Conservation (phyloP, 1,140 invertebrate species). For the Apolygus lucorum region DNA sequence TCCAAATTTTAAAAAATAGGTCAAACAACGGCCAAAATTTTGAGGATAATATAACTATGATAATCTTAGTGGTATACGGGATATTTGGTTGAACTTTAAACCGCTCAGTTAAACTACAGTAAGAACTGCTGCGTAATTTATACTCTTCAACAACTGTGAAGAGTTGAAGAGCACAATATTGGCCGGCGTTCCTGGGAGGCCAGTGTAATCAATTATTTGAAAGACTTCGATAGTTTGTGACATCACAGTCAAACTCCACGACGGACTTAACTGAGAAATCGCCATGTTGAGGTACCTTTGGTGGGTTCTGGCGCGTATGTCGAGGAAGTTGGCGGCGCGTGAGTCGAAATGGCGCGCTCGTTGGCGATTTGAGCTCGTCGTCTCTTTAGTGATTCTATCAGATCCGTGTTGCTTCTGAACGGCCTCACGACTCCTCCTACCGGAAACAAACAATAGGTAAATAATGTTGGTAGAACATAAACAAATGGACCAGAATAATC, state of each 20-base stretch:
- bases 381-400: slow-evolving; percentile 31
- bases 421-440: slow-evolving; percentile 27
- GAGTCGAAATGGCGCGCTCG: neutral
- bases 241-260: neutral
- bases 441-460: neutral
- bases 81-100: too few species aligned
- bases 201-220: neutral
- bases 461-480: neutral
- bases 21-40: too few species aligned
- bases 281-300: neutral
- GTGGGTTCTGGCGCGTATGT: slow-evolving; percentile 18
- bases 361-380: slow-evolving; percentile 20
- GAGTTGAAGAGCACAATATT: neutral
- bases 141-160: too few species aligned
- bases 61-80: too few species aligned
- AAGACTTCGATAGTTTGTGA: neutral
- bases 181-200: neutral
- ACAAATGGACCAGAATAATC: too few species aligned
- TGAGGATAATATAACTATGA: too few species aligned
- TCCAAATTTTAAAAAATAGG: too few species aligned
- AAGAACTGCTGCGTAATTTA: too few species aligned
- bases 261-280: neutral
- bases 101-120: too few species aligned
- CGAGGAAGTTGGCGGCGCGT: neutral
- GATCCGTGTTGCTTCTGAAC: slow-evolving; percentile 30